Evolutionary conservation across 2,888 invertebrate genomes (phyloP), one percentile per base, ranked within the genome.

Genomic region (Andrena bicolor): DNA sequence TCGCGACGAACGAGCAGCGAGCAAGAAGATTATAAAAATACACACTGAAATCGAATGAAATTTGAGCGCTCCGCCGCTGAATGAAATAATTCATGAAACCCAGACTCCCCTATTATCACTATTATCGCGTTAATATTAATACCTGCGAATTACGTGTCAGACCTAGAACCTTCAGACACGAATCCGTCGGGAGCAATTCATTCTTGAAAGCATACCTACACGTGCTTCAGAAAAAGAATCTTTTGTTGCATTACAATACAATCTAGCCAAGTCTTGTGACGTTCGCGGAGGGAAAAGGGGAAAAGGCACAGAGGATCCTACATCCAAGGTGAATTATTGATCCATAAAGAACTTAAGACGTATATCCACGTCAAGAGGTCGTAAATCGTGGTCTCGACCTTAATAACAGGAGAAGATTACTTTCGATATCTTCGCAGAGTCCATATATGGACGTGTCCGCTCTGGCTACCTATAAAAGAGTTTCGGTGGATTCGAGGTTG

Each of bases 321-420:
- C 10, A 23, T 51, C 82, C 66, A 8, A 70, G 28, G 61, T 70
- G 66, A 75, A 70, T 75, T 71, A 75, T 82, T 56, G 82, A 82
- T 75, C 82, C 61, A 60, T 56, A 41, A 70, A 68, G 61, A 68
- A 66, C 48, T 30, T 66, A 49, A 51, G 64, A 80, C 68, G 41
- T 76, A 65, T 63, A 65, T 32, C 65, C 69, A 61, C 48, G 81
- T 65, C 23, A 70, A 74, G 65, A 8, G 68, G 13, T 26, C 80
- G 35, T 72, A 75, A 76, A 76, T 64, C 69, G 66, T 51, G 64
- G 53, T 23, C 72, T 32, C 60, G 76, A 35, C 56, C 72, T 76
- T 80, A 82, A 81, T 82, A 76, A 41, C 64, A 8, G 10, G 35
- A 65, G 41, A 51, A 72, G 76, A 82, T 82, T 82, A 68, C 32